phyloP scores from a whole-genome alignment of 2,113 vertebrate species.

The Bos indicus region DNA sequence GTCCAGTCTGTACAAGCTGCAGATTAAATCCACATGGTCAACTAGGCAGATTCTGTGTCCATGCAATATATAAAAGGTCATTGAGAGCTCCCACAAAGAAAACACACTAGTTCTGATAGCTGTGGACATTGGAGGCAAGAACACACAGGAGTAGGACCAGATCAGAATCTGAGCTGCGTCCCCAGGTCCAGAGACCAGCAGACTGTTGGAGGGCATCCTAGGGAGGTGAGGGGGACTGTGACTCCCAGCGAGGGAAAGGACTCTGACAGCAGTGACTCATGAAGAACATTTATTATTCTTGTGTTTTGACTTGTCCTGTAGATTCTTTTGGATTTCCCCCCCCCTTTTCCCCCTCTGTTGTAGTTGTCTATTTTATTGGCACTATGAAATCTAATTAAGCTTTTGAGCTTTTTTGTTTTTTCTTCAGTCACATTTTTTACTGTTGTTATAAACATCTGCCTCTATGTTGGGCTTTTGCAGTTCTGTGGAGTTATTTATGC shows the following conservation, averaged over 20 bases:
- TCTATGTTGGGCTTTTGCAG: rapidly evolving
- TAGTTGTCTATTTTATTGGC: background rate
- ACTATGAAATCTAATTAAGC: background rate
- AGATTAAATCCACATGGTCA: background rate
- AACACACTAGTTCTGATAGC: background rate
- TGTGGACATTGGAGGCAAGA: background rate
- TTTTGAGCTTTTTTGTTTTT: background rate
- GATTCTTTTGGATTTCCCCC: background rate
- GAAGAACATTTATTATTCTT: background rate
- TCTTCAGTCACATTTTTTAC: background rate
- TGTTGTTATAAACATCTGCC: background rate
- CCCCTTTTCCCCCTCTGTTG: rapidly evolving
- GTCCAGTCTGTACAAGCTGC: background rate
- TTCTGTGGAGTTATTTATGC: background rate
- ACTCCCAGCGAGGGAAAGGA: background rate
- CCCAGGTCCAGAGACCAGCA: background rate
- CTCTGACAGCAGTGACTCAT: background rate
- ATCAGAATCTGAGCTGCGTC: background rate
- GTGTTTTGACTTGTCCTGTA: background rate
- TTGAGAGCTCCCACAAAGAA: background rate
- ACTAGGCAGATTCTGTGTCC: background rate
- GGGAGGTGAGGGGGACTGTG: background rate
- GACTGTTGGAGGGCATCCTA: background rate
- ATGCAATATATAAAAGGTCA: background rate
- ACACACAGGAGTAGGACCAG: background rate